Percentiles rank a stretch among this genome's conserved stretches.
Conservation (phyloP, 2,888 invertebrate genomes). For the Hyalella azteca region DNA sequence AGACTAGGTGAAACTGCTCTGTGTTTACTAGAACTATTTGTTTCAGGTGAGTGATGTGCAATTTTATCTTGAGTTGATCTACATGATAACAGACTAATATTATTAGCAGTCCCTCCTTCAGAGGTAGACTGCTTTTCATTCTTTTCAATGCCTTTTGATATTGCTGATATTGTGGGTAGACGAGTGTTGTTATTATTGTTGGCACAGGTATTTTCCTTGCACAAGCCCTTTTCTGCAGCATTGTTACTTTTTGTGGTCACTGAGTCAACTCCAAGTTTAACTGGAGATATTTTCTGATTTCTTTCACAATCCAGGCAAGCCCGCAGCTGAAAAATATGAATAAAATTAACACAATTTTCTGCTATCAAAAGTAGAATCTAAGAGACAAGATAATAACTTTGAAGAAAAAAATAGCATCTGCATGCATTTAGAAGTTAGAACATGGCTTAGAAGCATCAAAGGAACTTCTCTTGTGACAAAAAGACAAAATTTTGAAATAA, state of each 20-base stretch:
- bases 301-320: neutral
- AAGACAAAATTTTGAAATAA: too few species aligned
- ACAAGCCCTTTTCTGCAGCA: neutral
- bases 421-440: too few species aligned
- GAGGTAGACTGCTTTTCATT: neutral
- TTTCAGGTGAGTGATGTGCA: neutral
- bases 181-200: neutral
- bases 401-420: too few species aligned
- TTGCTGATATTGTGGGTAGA: neutral
- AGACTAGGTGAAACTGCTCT: neutral
- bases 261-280: neutral
- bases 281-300: neutral
- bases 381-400: too few species aligned
- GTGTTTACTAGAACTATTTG: neutral
- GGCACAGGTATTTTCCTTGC: neutral
- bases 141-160: neutral
- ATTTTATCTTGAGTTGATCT: neutral
- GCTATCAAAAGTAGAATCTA: too few species aligned
- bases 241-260: neutral
- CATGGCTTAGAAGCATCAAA: too few species aligned
- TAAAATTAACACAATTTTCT: neutral
- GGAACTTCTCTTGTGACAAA: too few species aligned
- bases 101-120: neutral
- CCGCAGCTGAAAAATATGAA: constrained; percentile 1
- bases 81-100: neutral